Evolutionary conservation across 1,140 invertebrate species (phyloP).

Genomic region (Zaprionus lachaisei): DNA sequence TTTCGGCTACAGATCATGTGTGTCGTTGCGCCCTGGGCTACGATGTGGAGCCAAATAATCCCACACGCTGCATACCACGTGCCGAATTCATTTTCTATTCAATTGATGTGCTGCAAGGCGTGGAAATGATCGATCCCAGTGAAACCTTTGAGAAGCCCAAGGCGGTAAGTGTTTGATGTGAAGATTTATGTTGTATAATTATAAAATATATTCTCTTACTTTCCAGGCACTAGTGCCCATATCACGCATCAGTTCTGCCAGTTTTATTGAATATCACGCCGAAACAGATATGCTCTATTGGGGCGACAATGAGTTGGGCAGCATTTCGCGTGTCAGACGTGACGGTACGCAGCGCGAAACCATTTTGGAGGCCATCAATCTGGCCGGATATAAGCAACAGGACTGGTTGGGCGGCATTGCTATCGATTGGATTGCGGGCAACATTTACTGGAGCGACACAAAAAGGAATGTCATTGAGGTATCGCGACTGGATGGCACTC

Average conservation of each 20-base stretch:
- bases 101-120: constrained; percentile 90
- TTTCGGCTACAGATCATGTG: constrained; percentile 85
- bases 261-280: constrained; percentile 91
- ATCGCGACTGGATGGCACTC: constrained; percentile 90
- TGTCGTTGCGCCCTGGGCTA: constrained; percentile 93
- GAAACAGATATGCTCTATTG: constrained; percentile 90
- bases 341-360: constrained; percentile 90
- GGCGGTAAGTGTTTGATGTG: constrained; percentile 40
- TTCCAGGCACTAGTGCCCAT: constrained; percentile 89
- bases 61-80: constrained; percentile 85
- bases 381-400: constrained; percentile 84
- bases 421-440: constrained; percentile 94
- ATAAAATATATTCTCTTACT: neutral
- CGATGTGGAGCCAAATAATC: constrained; percentile 85
- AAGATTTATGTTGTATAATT: neutral
- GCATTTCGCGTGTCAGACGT: constrained; percentile 90
- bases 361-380: constrained; percentile 85
- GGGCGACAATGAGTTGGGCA: constrained; percentile 91
- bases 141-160: constrained; percentile 59
- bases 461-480: constrained; percentile 95
- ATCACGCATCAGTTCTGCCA: constrained; percentile 90
- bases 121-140: constrained; percentile 85
- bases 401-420: constrained; percentile 87
- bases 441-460: constrained; percentile 96
- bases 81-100: constrained; percentile 92